These are phyloP conservation scores for Spodoptera littoralis DNA, from an alignment of 2,888 invertebrate species.

Conservation along the genomic window DNA sequence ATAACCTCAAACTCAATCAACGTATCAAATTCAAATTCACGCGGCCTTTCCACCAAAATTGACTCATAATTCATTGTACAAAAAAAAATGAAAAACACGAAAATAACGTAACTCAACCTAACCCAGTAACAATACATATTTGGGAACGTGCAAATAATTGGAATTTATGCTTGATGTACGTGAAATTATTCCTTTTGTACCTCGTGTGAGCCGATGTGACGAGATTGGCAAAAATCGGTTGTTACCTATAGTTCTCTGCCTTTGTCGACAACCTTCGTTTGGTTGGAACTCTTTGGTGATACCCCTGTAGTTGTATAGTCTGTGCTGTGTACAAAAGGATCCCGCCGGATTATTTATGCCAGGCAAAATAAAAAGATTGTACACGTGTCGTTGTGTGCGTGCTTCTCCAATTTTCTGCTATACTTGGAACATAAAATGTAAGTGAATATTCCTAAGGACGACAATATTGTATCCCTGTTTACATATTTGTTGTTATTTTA, in stretches of 20 bases:
- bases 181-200: constrained; percentile 26
- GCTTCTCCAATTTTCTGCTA: constrained; percentile 30
- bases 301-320: not conserved
- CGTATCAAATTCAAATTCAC: too few species aligned
- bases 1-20: too few species aligned
- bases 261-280: constrained; percentile 18
- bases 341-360: constrained; percentile 22
- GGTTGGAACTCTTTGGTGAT: not conserved
- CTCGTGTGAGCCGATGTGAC: too few species aligned
- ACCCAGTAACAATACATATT: constrained; percentile 6
- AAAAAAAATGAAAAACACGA: constrained; percentile 1
- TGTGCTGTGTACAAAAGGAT: constrained; percentile 29
- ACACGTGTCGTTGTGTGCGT: constrained; percentile 6
- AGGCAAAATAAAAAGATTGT: constrained; percentile 24
- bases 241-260: constrained; percentile 8
- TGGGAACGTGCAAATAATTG: constrained; percentile 26
- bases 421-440: constrained; percentile 26
- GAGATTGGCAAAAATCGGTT: constrained; percentile 9
- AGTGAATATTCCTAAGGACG: constrained; percentile 30
- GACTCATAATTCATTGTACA: not conserved
- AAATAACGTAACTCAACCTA: constrained; percentile 25
- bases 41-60: too few species aligned
- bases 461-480: constrained; percentile 18
- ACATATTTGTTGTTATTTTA: constrained; percentile 24
- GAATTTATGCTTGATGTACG: constrained; percentile 26